Percentiles rank a stretch among this genome's conserved stretches.
These are phyloP conservation scores for Etheostoma perlongum DNA, from an alignment of 2,797 vertebrate genomes.

Conservation along the genomic window DNA sequence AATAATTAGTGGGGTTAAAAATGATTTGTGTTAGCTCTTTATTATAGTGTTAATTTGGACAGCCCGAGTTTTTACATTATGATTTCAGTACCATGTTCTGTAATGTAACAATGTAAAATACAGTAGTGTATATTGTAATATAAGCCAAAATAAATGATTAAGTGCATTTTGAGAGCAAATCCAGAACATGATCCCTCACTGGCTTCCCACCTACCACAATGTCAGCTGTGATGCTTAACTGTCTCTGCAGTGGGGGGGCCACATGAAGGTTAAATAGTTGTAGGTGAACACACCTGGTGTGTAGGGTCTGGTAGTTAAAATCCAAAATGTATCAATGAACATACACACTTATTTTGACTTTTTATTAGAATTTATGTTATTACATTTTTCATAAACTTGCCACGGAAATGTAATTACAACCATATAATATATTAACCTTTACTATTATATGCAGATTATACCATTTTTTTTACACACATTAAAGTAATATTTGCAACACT, in stretches of 20 bases:
- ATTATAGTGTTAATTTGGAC: no score
- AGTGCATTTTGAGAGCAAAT: neutral
- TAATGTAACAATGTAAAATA: neutral
- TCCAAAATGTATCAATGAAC: constrained; percentile 5
- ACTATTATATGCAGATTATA: neutral
- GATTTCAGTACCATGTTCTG: neutral
- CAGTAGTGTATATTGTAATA: neutral
- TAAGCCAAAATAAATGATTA: constrained; percentile 1
- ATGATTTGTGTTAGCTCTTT: no score
- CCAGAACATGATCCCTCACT: constrained; percentile 4
- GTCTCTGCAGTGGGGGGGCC: neutral
- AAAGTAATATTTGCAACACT: neutral
- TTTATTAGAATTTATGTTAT: neutral
- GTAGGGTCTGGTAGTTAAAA: neutral
- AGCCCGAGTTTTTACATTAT: neutral
- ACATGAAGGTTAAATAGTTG: neutral
- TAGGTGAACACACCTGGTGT: neutral
- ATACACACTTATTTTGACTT: neutral
- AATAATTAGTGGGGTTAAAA: no score
- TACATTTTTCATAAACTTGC: neutral
- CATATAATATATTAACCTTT: neutral
- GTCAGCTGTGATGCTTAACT: neutral
- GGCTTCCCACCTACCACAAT: neutral
- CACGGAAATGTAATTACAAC: neutral
- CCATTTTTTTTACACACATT: neutral